Evolutionary conservation across 2,797 vertebrate genomes (phyloP).

Genomic region (Poeciliopsis turneri): DNA sequence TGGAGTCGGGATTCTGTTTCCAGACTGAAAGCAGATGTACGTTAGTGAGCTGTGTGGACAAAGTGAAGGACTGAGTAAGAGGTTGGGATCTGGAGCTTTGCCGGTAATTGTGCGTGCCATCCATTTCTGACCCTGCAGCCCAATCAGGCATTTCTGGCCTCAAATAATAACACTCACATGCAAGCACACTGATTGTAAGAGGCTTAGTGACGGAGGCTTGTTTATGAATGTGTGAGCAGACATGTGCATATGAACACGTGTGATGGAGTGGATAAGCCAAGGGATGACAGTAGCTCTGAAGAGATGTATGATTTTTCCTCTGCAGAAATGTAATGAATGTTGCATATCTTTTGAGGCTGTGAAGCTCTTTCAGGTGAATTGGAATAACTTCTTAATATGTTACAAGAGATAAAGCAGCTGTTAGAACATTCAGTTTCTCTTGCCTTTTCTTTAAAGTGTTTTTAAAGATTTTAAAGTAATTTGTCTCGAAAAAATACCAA

Average conservation of each 20-base stretch:
- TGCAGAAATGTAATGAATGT: background rate
- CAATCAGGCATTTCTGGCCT: conserved; percentile 39
- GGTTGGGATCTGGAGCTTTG: conserved; percentile 41
- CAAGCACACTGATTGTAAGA: conserved; percentile 59
- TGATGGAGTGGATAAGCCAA: conserved; percentile 8
- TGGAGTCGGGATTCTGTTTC: conserved; percentile 13
- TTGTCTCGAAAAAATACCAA: background rate
- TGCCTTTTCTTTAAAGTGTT: background rate
- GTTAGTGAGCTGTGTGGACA: conserved; percentile 36
- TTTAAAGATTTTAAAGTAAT: background rate
- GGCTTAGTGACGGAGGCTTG: conserved; percentile 70
- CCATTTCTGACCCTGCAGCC: conserved; percentile 29
- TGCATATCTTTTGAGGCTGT: background rate
- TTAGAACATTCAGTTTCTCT: background rate
- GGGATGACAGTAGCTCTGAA: conserved; percentile 1
- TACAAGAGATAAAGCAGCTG: background rate
- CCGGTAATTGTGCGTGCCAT: conserved; percentile 50
- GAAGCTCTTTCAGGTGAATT: background rate
- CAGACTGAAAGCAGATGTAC: conserved; percentile 35
- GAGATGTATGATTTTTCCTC: background rate
- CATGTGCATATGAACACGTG: conserved; percentile 51
- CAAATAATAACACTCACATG: conserved; percentile 30
- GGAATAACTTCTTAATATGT: background rate
- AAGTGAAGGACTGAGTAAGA: conserved; percentile 24
- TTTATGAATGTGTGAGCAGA: conserved; percentile 57